phyloP scores from a whole-genome alignment of 2,888 invertebrate genomes.

The Nomada ruficornis region DNA sequence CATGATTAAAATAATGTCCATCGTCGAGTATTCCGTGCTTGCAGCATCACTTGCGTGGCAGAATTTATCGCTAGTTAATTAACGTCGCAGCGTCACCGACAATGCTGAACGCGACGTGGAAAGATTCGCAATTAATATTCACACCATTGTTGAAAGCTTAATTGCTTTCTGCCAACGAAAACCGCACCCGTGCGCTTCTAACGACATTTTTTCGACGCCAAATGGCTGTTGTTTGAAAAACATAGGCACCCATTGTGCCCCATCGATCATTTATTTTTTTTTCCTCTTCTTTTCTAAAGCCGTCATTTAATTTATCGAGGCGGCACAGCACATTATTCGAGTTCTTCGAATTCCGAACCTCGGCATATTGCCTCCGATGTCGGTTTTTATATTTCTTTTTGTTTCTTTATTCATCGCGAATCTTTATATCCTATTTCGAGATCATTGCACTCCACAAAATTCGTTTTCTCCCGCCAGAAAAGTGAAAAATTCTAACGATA shows the following conservation, averaged over 20 bases:
- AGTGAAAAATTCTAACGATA: no score
- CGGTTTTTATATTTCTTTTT: background rate
- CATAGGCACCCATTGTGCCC: background rate
- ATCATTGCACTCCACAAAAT: no score
- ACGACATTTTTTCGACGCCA: no score
- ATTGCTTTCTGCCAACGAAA: background rate
- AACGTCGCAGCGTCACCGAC: conserved; percentile 1
- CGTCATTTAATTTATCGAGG: background rate
- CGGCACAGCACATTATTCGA: conserved; percentile 1
- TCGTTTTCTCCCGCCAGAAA: no score
- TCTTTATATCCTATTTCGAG: no score
- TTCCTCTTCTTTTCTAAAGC: background rate
- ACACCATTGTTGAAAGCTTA: conserved; percentile 10
- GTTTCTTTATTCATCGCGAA: background rate
- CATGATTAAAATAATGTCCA: background rate
- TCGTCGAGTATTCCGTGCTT: conserved; percentile 9
- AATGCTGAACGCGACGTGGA: background rate
- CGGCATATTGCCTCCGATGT: background rate
- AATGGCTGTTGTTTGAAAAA: background rate
- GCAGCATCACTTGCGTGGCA: background rate
- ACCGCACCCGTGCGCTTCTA: background rate
- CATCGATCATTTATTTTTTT: background rate
- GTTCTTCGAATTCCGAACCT: background rate
- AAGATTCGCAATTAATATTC: conserved; percentile 30
- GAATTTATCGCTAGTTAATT: conserved; percentile 17